A percentile compares a stretch with the other conserved stretches of the same genome.
These are phyloP conservation scores for Neomicropteryx cornuta DNA, from an alignment of 1,140 invertebrate species.

Conservation along the genomic window DNA sequence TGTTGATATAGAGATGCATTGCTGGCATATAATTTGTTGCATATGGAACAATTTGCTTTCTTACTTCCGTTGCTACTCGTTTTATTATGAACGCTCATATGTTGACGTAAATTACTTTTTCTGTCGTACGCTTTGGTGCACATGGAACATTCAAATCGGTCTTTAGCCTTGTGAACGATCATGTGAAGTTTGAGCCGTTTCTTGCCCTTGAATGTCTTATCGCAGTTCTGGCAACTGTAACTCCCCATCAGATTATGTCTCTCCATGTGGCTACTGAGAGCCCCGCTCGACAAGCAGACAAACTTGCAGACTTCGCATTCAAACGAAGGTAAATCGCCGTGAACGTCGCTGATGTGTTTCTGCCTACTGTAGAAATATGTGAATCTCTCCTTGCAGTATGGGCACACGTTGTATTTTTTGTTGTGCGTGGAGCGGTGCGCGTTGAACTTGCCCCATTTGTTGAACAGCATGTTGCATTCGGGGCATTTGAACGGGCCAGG, in stretches of 20 bases:
- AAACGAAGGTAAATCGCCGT: slow-evolving; percentile 29
- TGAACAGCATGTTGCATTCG: slow-evolving; percentile 29
- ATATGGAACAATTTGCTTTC: no score
- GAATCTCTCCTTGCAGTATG: slow-evolving; percentile 31
- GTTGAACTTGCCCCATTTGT: slow-evolving; percentile 24
- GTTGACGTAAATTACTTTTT: no score
- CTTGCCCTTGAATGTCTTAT: slow-evolving; percentile 55
- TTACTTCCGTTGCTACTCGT: no score
- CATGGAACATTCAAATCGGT: no score
- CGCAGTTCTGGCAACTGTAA: slow-evolving; percentile 54
- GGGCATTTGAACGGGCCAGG: slow-evolving; percentile 30
- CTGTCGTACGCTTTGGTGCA: no score
- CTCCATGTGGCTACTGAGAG: slow-evolving; percentile 35
- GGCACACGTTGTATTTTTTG: slow-evolving; percentile 16
- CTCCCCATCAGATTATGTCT: slow-evolving; percentile 63
- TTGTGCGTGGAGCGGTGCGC: slow-evolving; percentile 11
- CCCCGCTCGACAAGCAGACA: slow-evolving; percentile 38
- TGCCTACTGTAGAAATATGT: slow-evolving; percentile 30
- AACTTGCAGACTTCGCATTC: slow-evolving; percentile 32
- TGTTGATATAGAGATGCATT: no score
- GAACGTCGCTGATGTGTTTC: slow-evolving; percentile 32
- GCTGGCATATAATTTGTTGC: no score
- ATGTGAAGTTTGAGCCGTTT: no score
- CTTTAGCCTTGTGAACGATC: no score
- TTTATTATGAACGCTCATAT: no score